Percentiles rank a stretch among this genome's conserved stretches.
Conservation (phyloP, 1,140 invertebrate species). For the Anoplolepis gracilipes region DNA sequence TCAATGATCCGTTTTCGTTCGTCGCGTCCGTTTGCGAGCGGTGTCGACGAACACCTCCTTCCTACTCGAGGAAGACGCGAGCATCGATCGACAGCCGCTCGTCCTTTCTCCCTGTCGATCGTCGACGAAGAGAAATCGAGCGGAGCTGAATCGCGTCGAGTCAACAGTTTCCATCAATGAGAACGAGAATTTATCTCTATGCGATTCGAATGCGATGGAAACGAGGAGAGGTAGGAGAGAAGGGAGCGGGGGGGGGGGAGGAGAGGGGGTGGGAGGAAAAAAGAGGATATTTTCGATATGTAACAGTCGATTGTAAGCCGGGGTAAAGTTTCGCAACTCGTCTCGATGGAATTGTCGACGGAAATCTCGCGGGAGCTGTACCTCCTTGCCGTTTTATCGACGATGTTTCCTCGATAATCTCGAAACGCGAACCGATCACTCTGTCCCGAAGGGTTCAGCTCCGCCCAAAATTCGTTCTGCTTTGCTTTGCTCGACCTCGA, state of each 20-base stretch:
- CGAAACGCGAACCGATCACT: constrained; percentile 37
- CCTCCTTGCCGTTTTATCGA: constrained; percentile 54
- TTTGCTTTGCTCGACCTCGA: constrained; percentile 37
- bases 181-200: constrained; percentile 25
- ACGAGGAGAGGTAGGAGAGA: neutral
- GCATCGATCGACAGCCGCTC: constrained; percentile 28
- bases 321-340: constrained; percentile 13
- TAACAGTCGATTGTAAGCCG: constrained; percentile 28
- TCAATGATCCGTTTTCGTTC: constrained; percentile 69
- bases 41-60: constrained; percentile 30
- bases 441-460: constrained; percentile 47
- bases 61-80: constrained; percentile 5
- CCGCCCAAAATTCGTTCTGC: constrained; percentile 51
- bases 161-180: neutral
- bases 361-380: constrained; percentile 41
- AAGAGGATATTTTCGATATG: constrained; percentile 32
- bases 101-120: constrained; percentile 25
- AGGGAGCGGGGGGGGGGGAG: no score
- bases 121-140: constrained; percentile 50
- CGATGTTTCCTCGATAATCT: constrained; percentile 60
- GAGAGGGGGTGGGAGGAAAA: neutral
- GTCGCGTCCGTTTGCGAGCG: constrained; percentile 29
- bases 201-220: constrained; percentile 19
- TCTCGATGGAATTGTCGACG: constrained; percentile 49
- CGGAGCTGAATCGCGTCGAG: constrained; percentile 40